Base-by-base conservation (phyloP, 2,888 invertebrate species). In the Pemphredon lugubris region DNA sequence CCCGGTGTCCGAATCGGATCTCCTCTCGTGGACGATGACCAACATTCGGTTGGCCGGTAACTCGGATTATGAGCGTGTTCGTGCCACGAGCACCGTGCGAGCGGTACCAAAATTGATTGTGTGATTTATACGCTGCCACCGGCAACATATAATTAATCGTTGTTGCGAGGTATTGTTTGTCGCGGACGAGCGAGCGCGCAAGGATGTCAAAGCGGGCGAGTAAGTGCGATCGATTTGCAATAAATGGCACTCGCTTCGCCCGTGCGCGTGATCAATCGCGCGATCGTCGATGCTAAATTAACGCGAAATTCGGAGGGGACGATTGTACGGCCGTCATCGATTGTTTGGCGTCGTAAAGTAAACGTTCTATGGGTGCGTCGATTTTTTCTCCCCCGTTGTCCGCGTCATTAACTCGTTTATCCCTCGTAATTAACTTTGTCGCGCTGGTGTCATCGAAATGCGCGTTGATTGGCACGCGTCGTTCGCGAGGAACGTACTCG, bases 121-220 rank as follows among this genome's bases (percentile, higher is more conserved):
- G 51, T 55, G 71, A 87, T 86, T 88, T 87, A 87, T 85, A 84
- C 75, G 81, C 79, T 83, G 85, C 83, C 84, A 83, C 78, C 58
- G 74, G 84, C 86, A 86, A 84, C 82, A 83, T 86, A 85, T 82
- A 87, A 88, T 87, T 86, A 88, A 87, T 88, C 84, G 83, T 75
- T 79, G 79, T 82, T 77, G 79, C 81, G 79, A 79, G 76, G 82
- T 81, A 84, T 85, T 86, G 83, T 84, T 83, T 77, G 79, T 77
- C 77, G 70, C 68, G 63, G 57, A 66, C 71, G 73, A 64, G 67
- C 45, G 51, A 68, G 44, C 64, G 61, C 58, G 40, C 67, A 65
- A 66, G 70, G 57, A 75, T 73, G 77, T 77, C 75, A 71, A 75
- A 77, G 77, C 55, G 79, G 54, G 40, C 73, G 78, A 68, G 77